phyloP scores from a whole-genome alignment of 2,888 invertebrate genomes.

The Thecophora atra region DNA sequence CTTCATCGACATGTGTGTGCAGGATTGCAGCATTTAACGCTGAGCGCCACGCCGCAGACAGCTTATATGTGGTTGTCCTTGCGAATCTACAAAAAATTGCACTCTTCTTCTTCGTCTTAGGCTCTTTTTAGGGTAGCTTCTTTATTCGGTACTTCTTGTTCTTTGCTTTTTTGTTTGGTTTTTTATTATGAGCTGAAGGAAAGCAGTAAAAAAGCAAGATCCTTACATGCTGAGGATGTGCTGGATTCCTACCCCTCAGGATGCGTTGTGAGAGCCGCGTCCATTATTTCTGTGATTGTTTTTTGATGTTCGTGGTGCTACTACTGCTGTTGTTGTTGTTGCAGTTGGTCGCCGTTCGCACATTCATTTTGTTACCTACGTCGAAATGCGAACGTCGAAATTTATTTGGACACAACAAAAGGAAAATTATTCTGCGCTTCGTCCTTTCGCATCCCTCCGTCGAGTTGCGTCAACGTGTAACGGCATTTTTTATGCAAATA shows the following conservation, averaged over 20 bases:
- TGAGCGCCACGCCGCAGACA: neutral
- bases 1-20: constrained; percentile 10
- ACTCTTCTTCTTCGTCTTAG: constrained; percentile 35
- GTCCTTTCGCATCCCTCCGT: constrained; percentile 43
- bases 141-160: too few species aligned
- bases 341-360: constrained; percentile 3
- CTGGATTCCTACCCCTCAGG: constrained; percentile 45
- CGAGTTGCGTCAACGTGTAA: constrained; percentile 54
- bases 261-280: constrained; percentile 32
- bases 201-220: neutral
- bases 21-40: neutral
- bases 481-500: constrained; percentile 66
- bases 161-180: constrained; percentile 41
- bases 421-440: constrained; percentile 49
- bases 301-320: constrained; percentile 30
- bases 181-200: constrained; percentile 30
- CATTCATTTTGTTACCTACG: constrained; percentile 26
- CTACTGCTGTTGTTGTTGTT: constrained; percentile 11
- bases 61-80: constrained; percentile 45
- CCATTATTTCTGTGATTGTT: constrained; percentile 36
- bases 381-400: constrained; percentile 30
- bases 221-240: constrained; percentile 5
- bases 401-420: constrained; percentile 39
- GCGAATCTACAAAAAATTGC: constrained; percentile 47
- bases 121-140: constrained; percentile 37